These are phyloP conservation scores for Synanthedon vespiformis DNA, from an alignment of 2,888 invertebrate species.

Conservation along the genomic window DNA sequence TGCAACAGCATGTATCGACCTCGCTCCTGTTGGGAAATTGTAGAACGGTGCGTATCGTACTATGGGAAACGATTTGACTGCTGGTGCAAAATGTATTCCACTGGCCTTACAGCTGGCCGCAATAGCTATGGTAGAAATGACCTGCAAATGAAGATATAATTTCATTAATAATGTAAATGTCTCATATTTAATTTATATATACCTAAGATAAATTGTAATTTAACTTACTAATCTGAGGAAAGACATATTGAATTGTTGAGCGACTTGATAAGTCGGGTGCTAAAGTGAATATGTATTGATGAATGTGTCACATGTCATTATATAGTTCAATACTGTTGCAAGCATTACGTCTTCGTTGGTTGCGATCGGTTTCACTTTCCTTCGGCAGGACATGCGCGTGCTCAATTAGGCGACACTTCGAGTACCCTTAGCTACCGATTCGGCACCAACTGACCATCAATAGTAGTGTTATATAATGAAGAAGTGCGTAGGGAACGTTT, in stretches of 20 bases:
- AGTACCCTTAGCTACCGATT: slow-evolving; percentile 48
- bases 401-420: slow-evolving; percentile 48
- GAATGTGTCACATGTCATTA: slow-evolving; percentile 51
- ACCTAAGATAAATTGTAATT: background rate
- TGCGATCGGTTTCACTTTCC: slow-evolving; percentile 60
- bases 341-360: slow-evolving; percentile 52
- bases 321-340: slow-evolving; percentile 68
- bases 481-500: background rate
- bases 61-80: slow-evolving; percentile 43
- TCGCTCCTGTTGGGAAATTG: slow-evolving; percentile 49
- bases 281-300: slow-evolving; percentile 47
- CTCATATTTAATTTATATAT: background rate
- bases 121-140: slow-evolving; percentile 33
- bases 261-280: slow-evolving; percentile 50
- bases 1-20: slow-evolving; percentile 55
- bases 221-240: slow-evolving; percentile 52
- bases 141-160: slow-evolving; percentile 25
- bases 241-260: slow-evolving; percentile 34
- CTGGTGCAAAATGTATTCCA: slow-evolving; percentile 46
- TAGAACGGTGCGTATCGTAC: slow-evolving; percentile 62
- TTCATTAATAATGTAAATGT: background rate
- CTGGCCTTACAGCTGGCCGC: slow-evolving; percentile 58
- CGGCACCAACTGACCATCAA: slow-evolving; percentile 37
- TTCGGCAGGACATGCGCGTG: slow-evolving; percentile 55
- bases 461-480: slow-evolving; percentile 47